Evolutionary conservation across 64 coral and sea anemone genomes (phyloP).

Genomic region (Montipora foliosa): DNA sequence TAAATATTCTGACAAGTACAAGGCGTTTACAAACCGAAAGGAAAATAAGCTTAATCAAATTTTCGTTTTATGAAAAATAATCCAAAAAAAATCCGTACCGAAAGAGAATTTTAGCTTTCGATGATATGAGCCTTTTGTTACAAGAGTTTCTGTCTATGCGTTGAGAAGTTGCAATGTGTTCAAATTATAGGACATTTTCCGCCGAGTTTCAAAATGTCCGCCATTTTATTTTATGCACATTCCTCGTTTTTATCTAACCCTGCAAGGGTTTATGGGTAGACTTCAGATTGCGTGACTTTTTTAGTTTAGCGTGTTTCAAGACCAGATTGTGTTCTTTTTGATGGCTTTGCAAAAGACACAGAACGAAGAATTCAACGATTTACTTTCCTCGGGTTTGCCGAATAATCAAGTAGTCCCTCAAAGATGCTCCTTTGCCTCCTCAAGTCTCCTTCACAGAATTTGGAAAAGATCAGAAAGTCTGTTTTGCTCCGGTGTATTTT

Average conservation of each 20-base stretch:
- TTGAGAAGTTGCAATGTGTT: not conserved
- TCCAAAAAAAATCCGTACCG: not conserved
- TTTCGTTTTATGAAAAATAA: not conserved
- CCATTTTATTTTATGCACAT: constrained; percentile 85
- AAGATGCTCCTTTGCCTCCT: not conserved
- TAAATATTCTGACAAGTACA: no score
- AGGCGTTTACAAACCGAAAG: no score
- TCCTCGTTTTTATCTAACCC: constrained; percentile 64
- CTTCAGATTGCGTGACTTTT: not conserved
- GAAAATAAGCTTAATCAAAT: no score
- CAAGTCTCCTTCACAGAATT: not conserved
- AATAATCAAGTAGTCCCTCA: not conserved
- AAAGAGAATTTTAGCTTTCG: not conserved
- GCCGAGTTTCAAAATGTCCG: constrained; percentile 50
- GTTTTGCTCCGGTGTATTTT: constrained; percentile 37
- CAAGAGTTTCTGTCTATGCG: not conserved
- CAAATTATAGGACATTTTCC: not conserved
- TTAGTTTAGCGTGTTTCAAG: not conserved
- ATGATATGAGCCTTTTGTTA: not conserved
- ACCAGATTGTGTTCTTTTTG: not conserved
- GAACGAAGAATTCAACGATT: constrained; percentile 9
- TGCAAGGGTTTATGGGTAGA: constrained; percentile 52
- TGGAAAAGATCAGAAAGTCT: not conserved
- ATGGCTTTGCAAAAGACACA: not conserved
- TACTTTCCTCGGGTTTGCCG: not conserved